Evolutionary conservation across 2,113 vertebrate genomes (phyloP).

Genomic region (Paratilapia polleni): DNA sequence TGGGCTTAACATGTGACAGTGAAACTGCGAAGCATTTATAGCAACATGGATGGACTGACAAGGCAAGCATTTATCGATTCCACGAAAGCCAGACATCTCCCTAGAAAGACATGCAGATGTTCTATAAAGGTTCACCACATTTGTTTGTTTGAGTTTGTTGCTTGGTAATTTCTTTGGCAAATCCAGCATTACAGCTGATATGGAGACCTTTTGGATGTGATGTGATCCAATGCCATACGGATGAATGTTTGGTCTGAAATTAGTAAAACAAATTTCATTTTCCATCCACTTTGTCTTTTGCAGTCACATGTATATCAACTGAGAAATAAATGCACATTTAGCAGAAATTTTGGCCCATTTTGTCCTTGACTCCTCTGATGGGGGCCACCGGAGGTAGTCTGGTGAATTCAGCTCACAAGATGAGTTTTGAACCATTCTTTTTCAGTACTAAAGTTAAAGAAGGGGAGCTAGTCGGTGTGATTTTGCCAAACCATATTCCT

Average conservation of each 20-base stretch:
- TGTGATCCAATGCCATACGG: background rate
- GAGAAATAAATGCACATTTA: background rate
- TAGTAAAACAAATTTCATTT: background rate
- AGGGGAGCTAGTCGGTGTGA: background rate
- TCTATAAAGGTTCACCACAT: background rate
- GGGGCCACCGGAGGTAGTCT: background rate
- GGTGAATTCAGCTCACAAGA: too few species aligned
- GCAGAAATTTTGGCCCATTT: background rate
- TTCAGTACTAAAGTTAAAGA: background rate
- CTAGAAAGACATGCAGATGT: background rate
- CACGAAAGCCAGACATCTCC: conserved; percentile 10
- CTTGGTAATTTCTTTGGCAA: background rate
- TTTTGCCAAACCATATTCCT: background rate
- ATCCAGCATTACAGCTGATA: background rate
- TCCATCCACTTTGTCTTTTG: background rate
- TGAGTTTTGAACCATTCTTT: background rate
- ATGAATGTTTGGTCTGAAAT: background rate
- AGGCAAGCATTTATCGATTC: conserved; percentile 38
- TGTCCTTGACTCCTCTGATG: background rate
- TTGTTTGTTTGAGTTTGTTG: background rate
- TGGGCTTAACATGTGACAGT: conserved; percentile 36
- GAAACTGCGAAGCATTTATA: conserved; percentile 25
- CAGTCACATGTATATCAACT: background rate
- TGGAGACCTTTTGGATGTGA: background rate
- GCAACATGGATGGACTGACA: conserved; percentile 9